Evolutionary conservation across 2,113 vertebrate genomes (phyloP).

Genomic region (Cephalopterus ornatus): DNA sequence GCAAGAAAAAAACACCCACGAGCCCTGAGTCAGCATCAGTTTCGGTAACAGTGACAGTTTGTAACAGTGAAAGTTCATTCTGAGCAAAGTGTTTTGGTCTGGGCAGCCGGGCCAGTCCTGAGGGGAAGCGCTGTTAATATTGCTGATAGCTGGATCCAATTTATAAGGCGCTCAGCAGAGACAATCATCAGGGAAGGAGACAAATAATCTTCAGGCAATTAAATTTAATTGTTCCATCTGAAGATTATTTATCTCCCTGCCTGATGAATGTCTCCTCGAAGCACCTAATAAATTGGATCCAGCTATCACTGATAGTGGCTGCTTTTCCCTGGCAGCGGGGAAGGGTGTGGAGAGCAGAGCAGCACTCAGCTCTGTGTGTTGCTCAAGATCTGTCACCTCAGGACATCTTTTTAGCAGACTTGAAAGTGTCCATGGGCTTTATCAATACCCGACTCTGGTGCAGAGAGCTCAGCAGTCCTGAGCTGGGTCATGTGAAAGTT

Average conservation of each 20-base stretch:
- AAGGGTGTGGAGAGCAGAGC: conserved; percentile 54
- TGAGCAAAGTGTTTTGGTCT: conserved; percentile 32
- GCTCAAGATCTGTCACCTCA: conserved; percentile 59
- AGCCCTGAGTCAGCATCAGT: neutral
- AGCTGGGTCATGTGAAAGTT: neutral
- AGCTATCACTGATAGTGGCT: conserved; percentile 59
- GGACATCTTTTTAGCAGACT: conserved; percentile 61
- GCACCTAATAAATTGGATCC: conserved; percentile 68
- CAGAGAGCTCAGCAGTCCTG: neutral
- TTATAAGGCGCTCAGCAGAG: conserved; percentile 63
- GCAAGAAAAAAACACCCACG: neutral
- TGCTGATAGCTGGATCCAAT: conserved; percentile 72
- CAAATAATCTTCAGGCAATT: conserved; percentile 72
- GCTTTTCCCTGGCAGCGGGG: neutral
- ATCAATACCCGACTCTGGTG: neutral
- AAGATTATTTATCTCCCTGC: conserved; percentile 71
- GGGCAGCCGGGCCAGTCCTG: conserved; percentile 13
- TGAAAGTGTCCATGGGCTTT: conserved; percentile 10
- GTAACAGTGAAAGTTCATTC: conserved; percentile 33
- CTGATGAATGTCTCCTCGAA: conserved; percentile 67
- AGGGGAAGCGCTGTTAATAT: conserved; percentile 6
- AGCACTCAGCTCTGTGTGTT: neutral
- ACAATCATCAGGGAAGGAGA: conserved; percentile 69
- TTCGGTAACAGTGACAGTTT: neutral
- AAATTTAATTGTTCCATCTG: conserved; percentile 75